Evolutionary conservation across 2,888 invertebrate genomes (phyloP).

Genomic region (Nebria salina): DNA sequence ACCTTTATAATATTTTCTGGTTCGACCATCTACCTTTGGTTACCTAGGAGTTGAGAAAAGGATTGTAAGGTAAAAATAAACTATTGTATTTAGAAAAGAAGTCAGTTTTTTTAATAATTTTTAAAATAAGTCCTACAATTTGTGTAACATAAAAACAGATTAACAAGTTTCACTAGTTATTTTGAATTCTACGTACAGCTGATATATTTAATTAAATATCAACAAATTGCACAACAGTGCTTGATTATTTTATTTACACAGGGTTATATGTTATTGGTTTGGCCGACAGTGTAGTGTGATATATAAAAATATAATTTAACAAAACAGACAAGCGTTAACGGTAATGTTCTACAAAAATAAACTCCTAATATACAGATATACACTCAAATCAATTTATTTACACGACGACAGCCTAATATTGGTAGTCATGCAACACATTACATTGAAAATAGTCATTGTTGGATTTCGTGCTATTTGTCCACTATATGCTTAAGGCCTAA

Average conservation of each 20-base stretch:
- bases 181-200: slow-evolving; percentile 37
- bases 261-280: slow-evolving; percentile 29
- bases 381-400: slow-evolving; percentile 43
- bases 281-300: slow-evolving; percentile 43
- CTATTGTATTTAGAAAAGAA: slow-evolving; percentile 32
- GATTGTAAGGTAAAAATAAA: slow-evolving; percentile 21
- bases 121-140: slow-evolving; percentile 39
- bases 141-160: slow-evolving; percentile 34
- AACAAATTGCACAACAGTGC: slow-evolving; percentile 46
- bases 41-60: not conserved
- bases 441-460: slow-evolving; percentile 41
- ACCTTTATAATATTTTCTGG: not conserved
- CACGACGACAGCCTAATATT: slow-evolving; percentile 35
- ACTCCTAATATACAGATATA: slow-evolving; percentile 40
- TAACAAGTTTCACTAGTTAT: slow-evolving; percentile 40
- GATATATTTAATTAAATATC: slow-evolving; percentile 25
- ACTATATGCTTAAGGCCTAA: slow-evolving; percentile 42
- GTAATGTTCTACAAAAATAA: slow-evolving; percentile 43
- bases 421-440: slow-evolving; percentile 42
- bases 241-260: slow-evolving; percentile 33
- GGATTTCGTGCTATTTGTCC: slow-evolving; percentile 45
- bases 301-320: slow-evolving; percentile 47
- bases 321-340: slow-evolving; percentile 44
- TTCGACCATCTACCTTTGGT: not conserved
- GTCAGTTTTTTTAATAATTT: slow-evolving; percentile 40